Evolutionary conservation across 1,140 invertebrate genomes (phyloP).

Genomic region (Macrocentrus cingulum): DNA sequence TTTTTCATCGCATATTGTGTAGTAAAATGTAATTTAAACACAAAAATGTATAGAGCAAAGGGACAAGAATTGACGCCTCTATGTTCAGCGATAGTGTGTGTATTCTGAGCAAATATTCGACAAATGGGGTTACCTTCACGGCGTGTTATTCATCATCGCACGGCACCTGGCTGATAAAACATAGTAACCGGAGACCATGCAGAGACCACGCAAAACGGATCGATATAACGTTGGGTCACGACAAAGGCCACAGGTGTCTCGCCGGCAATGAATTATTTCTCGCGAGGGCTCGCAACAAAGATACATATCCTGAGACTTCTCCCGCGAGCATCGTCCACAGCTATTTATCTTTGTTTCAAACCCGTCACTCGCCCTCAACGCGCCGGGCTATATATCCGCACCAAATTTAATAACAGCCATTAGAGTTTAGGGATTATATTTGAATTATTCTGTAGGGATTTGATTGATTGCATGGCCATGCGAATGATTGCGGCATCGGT

Average conservation of each 20-base stretch:
- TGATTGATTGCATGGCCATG: too few species aligned
- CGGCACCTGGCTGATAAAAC: constrained; percentile 23
- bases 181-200: constrained; percentile 14
- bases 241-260: constrained; percentile 29
- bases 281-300: neutral
- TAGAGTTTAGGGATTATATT: too few species aligned
- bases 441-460: too few species aligned
- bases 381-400: too few species aligned
- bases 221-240: constrained; percentile 23
- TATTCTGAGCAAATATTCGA: constrained; percentile 23
- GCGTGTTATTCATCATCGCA: constrained; percentile 22
- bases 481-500: too few species aligned
- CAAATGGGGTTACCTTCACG: constrained; percentile 23
- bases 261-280: constrained; percentile 26
- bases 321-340: neutral
- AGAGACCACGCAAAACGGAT: constrained; percentile 20
- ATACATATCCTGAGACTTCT: neutral
- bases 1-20: too few species aligned
- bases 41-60: neutral
- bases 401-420: too few species aligned
- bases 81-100: neutral
- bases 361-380: too few species aligned
- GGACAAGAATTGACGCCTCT: neutral
- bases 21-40: too few species aligned
- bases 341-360: neutral